phyloP scores from a whole-genome alignment of 2,888 invertebrate genomes.

The Sialis lutaria region DNA sequence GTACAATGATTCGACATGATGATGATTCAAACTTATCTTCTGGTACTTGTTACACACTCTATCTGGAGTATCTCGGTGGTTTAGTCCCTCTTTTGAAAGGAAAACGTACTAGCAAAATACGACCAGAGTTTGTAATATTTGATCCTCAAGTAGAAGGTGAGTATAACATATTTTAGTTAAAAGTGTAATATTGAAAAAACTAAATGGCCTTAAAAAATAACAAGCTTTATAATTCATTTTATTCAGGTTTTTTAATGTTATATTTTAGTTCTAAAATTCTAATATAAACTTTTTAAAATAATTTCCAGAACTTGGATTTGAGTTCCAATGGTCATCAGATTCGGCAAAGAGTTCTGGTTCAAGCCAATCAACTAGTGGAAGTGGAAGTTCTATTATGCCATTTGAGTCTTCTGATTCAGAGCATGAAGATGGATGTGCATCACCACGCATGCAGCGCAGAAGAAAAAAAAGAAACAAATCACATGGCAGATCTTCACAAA shows the following conservation, averaged over 20 bases:
- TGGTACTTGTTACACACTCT: slow-evolving; percentile 71
- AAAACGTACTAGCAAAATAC: slow-evolving; percentile 85
- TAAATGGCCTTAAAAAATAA: not conserved
- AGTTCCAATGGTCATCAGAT: slow-evolving; percentile 25
- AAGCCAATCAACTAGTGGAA: slow-evolving; percentile 27
- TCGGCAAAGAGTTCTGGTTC: slow-evolving; percentile 34
- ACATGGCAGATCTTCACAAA: slow-evolving; percentile 26
- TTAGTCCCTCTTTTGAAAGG: slow-evolving; percentile 91
- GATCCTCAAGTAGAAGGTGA: slow-evolving; percentile 73
- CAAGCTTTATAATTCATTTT: not conserved
- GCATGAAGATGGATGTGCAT: slow-evolving; percentile 52
- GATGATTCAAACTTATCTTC: slow-evolving; percentile 53
- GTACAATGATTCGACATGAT: slow-evolving; percentile 92
- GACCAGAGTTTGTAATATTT: slow-evolving; percentile 96
- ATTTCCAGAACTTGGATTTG: slow-evolving; percentile 8
- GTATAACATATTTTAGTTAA: slow-evolving; percentile 5
- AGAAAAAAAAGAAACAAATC: slow-evolving; percentile 33
- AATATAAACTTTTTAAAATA: slow-evolving; percentile 1
- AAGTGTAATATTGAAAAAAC: not conserved
- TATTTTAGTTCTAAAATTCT: not conserved
- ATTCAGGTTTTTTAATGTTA: not conserved
- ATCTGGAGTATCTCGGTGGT: slow-evolving; percentile 91
- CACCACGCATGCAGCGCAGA: slow-evolving; percentile 64
- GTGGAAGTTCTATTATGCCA: slow-evolving; percentile 26
- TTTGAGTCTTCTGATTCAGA: slow-evolving; percentile 51